Evolutionary conservation across 2,113 vertebrate species (phyloP).

Genomic region (Peromyscus maniculatus): DNA sequence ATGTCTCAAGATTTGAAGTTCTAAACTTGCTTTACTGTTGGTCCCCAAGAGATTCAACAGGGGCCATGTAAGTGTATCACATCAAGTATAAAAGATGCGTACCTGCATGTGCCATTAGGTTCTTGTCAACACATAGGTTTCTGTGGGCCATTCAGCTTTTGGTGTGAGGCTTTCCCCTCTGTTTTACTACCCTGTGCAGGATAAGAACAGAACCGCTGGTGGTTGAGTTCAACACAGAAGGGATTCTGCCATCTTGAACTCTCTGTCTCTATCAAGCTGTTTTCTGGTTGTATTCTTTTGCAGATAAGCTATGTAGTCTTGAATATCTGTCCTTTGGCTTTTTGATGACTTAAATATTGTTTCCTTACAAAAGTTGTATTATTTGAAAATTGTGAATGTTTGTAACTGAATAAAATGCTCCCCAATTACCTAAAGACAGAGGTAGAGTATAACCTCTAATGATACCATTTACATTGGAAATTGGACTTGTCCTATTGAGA

Average conservation of each 20-base stretch:
- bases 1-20: constrained; percentile 86
- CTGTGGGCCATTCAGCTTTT: constrained; percentile 68
- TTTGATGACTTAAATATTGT: constrained; percentile 58
- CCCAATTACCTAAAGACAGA: neutral
- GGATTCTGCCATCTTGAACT: constrained; percentile 35
- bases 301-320: constrained; percentile 51
- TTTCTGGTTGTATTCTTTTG: constrained; percentile 63
- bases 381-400: neutral
- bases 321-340: constrained; percentile 64
- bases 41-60: constrained; percentile 86
- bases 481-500: constrained; percentile 39
- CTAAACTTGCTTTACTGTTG: constrained; percentile 87
- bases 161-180: constrained; percentile 66
- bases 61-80: constrained; percentile 86
- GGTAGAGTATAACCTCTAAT: constrained; percentile 33
- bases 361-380: constrained; percentile 57
- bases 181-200: neutral
- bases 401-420: constrained; percentile 44
- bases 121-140: constrained; percentile 76
- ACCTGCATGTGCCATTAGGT: constrained; percentile 83
- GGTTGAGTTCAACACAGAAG: constrained; percentile 40
- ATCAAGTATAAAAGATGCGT: constrained; percentile 83
- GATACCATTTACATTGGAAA: neutral
- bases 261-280: constrained; percentile 51
- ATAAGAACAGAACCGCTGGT: neutral